Percentiles rank a stretch among this genome's conserved stretches.
These are phyloP conservation scores for Leptinotarsa defecta DNA, from an alignment of 1,140 invertebrate species.

Conservation along the genomic window DNA sequence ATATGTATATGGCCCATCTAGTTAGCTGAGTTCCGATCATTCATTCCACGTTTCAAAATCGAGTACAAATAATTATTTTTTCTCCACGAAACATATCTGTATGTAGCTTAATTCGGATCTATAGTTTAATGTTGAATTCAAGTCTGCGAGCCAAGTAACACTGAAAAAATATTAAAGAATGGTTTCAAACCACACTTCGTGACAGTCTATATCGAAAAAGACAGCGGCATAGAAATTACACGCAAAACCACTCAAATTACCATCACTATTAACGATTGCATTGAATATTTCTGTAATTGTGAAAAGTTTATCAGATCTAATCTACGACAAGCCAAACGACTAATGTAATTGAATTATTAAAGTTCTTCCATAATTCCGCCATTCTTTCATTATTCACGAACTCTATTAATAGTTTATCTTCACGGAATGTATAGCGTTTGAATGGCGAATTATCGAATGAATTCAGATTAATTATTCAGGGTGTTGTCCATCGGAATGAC, in stretches of 20 bases:
- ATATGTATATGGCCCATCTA: too few species aligned
- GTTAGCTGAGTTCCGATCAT: too few species aligned
- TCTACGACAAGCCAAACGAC: background rate
- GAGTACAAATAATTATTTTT: too few species aligned
- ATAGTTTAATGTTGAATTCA: too few species aligned
- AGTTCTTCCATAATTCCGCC: conserved; percentile 5
- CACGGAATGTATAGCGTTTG: background rate
- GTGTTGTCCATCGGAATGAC: background rate
- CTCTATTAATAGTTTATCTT: background rate
- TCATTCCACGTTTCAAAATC: too few species aligned
- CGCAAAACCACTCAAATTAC: conserved; percentile 16
- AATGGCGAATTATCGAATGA: conserved; percentile 5
- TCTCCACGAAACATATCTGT: too few species aligned
- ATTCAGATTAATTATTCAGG: background rate
- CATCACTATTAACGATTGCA: conserved; percentile 15
- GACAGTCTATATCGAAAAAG: background rate
- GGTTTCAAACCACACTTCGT: background rate
- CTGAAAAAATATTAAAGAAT: background rate
- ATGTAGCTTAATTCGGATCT: too few species aligned
- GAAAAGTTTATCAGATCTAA: conserved; percentile 14
- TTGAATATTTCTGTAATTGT: conserved; percentile 7
- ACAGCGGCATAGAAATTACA: background rate
- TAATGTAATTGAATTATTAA: conserved; percentile 13
- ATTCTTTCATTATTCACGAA: conserved; percentile 1
- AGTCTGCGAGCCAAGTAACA: too few species aligned